Evolutionary conservation across 2,113 vertebrate genomes (phyloP).

Genomic region (Boleophthalmus pectinirostris): DNA sequence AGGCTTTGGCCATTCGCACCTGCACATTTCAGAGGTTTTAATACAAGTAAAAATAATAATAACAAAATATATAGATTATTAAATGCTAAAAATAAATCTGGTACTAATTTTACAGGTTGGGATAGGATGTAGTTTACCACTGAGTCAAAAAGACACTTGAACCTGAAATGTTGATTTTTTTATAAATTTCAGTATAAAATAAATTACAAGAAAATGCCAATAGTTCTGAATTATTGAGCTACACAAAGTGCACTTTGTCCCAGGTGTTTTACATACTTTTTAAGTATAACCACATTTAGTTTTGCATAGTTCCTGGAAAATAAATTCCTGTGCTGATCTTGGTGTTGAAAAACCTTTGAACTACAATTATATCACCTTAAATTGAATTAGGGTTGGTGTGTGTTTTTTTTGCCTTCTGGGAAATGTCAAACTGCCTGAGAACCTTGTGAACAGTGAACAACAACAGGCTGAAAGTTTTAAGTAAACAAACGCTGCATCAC

Average conservation of each 20-base stretch:
- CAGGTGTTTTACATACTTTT: neutral
- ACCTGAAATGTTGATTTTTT: neutral
- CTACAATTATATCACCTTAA: neutral
- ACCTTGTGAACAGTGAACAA: neutral
- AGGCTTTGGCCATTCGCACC: constrained; percentile 87
- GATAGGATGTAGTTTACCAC: neutral
- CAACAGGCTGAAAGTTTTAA: neutral
- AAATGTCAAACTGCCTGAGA: neutral
- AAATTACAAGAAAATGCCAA: neutral
- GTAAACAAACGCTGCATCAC: neutral
- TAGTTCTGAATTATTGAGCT: neutral
- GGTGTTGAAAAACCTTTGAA: constrained; percentile 8
- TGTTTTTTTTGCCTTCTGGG: neutral
- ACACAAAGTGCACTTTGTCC: constrained; percentile 1
- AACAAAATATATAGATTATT: neutral
- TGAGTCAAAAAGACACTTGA: neutral
- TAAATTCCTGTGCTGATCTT: neutral
- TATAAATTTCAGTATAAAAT: neutral
- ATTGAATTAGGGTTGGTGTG: neutral
- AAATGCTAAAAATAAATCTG: neutral
- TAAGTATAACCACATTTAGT: neutral
- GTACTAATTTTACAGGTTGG: neutral
- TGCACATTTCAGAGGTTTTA: constrained; percentile 44
- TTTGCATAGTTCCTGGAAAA: neutral
- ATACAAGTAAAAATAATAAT: neutral